Evolutionary conservation across 2,888 invertebrate species (phyloP), one percentile per base, ranked within the genome.

Genomic region (Ischnus inquisitorius): DNA sequence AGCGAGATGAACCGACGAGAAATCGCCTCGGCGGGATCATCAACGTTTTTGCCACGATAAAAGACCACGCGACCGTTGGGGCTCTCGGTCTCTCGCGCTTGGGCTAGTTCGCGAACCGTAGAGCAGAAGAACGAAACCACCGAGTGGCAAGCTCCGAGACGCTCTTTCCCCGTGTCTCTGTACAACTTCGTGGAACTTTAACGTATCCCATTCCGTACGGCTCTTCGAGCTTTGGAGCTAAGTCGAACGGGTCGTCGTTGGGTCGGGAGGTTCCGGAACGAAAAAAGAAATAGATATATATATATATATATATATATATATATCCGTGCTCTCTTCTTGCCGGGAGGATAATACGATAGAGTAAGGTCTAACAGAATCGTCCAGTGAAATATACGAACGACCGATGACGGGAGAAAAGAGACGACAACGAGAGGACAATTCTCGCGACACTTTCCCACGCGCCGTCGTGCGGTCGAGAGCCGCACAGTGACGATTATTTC

Each of bases 121-220:
- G 8, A 69, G 34, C 46, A 19, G 28, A 34, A 69, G 16, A 22
- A 8, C 60, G 72, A 16, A 41, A 41, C 57, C n/a, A 72, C 12
- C 28, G n/a, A 41, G 16, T 51, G 34, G 34, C 51, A 10, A 51
- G 16, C 51, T 51, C 41, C 65, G 5, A 16, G 62, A 6, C n/a
- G 4, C n/a, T 48, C 48, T 16, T n/a, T n/a, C n/a, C n/a, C n/a
- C n/a, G 16, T 16, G 62, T 62, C 34, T 69, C 51, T 28, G 57
- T 68, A 68, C 77, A 77, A 77, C 67, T 77, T 77, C 77, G 68
- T 43, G 77, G 77, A 77, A 77, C 67, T 57, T 77, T 77, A 77
- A 77, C 68, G 77, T 68, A 43, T 77, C 77, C 64, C 54, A 60
- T 77, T 68, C 77, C 77, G 57, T 64, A 57, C 16, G 5, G 51